These are phyloP conservation scores for Hirudinaria manillensis DNA, from an alignment of 2,888 invertebrate genomes.

Conservation along the genomic window DNA sequence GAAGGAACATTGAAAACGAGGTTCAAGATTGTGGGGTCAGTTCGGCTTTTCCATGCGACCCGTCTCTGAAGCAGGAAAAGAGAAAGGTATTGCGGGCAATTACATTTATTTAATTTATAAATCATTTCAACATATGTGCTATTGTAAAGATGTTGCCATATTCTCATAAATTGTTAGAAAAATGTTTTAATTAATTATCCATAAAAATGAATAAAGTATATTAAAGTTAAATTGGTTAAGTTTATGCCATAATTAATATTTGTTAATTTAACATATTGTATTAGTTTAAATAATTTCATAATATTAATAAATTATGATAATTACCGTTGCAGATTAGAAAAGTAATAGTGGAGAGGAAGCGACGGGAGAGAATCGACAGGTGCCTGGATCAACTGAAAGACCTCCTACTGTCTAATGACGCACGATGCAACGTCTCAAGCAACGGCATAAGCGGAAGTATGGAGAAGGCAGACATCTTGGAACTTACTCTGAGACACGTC, in stretches of 20 bases:
- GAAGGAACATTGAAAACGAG: conserved; percentile 5
- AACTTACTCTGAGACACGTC: background rate
- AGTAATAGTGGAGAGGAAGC: conserved; percentile 7
- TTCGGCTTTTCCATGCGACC: background rate
- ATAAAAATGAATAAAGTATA: no score
- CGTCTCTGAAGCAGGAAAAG: background rate
- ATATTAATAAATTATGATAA: no score
- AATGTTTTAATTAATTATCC: no score
- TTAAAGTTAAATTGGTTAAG: no score
- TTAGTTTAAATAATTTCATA: no score
- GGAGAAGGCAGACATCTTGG: conserved; percentile 14
- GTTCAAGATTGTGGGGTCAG: conserved; percentile 9
- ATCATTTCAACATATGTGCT: no score
- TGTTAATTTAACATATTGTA: no score
- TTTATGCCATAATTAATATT: no score
- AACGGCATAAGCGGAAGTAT: background rate
- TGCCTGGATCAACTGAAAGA: conserved; percentile 13
- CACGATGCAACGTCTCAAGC: no score
- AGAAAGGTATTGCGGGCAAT: background rate
- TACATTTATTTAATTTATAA: no score
- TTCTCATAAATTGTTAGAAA: no score
- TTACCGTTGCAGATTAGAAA: background rate
- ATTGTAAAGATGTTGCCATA: no score
- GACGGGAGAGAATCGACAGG: conserved; percentile 12
- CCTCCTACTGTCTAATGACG: background rate